phyloP scores from a whole-genome alignment of 2,797 vertebrate species.

The Decapterus maruadsi region DNA sequence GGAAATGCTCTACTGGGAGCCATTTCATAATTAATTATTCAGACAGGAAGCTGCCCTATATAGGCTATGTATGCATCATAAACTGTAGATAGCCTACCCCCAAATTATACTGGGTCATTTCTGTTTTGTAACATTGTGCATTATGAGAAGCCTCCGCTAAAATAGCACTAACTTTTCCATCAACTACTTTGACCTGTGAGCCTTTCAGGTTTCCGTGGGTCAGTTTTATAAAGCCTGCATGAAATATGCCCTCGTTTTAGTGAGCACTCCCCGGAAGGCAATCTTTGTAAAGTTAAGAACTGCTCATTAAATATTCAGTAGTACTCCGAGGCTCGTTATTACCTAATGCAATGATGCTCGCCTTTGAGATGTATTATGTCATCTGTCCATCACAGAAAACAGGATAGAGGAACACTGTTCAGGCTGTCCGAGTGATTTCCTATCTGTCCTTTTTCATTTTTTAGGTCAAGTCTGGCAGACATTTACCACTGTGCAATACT shows the following conservation, averaged over 20 bases:
- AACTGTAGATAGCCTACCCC: not conserved
- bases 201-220: conserved; percentile 38
- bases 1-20: not conserved
- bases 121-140: not conserved
- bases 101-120: not conserved
- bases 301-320: conserved; percentile 77
- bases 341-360: conserved; percentile 39
- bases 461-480: conserved; percentile 70
- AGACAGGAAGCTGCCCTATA: conserved; percentile 6
- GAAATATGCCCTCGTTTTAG: conserved; percentile 50
- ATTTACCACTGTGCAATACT: conserved; percentile 50
- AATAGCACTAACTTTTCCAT: conserved; percentile 29
- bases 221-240: conserved; percentile 27
- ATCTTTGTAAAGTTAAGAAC: conserved; percentile 61
- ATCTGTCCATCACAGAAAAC: conserved; percentile 23
- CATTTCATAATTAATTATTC: conserved; percentile 17
- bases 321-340: conserved; percentile 50
- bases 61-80: not conserved
- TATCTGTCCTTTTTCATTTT: conserved; percentile 15
- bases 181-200: conserved; percentile 8
- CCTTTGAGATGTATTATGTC: conserved; percentile 37
- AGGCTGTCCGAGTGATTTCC: conserved; percentile 13
- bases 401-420: conserved; percentile 2
- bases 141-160: conserved; percentile 2
- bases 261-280: conserved; percentile 67